A percentile compares a stretch with the other conserved stretches of the same genome.
Evolutionary conservation across 2,888 invertebrate genomes (phyloP).

Genomic region (Spilarctia lutea): DNA sequence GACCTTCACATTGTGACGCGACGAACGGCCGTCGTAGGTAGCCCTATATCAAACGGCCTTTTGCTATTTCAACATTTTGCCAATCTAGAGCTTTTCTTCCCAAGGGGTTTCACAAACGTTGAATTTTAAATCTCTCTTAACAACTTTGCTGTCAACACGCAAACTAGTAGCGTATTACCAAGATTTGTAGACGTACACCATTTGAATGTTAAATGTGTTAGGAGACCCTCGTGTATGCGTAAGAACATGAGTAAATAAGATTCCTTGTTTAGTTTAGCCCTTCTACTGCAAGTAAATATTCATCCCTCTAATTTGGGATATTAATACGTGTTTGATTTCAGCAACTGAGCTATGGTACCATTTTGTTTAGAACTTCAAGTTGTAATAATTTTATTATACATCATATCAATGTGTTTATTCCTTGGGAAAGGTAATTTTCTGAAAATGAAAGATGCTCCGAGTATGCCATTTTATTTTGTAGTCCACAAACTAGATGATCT

Average conservation of each 20-base stretch:
- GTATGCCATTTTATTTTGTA: too few species aligned
- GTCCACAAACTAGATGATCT: too few species aligned
- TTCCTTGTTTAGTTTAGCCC: conserved; percentile 9
- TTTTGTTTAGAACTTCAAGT: not conserved
- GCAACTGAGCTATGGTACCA: not conserved
- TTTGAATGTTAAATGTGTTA: conserved; percentile 12
- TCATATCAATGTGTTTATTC: too few species aligned
- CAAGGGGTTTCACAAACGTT: not conserved
- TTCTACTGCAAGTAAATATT: conserved; percentile 10
- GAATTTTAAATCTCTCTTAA: conserved; percentile 7
- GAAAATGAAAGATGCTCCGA: too few species aligned
- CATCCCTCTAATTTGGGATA: conserved; percentile 6
- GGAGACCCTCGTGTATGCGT: not conserved
- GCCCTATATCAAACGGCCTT: not conserved
- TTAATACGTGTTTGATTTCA: not conserved
- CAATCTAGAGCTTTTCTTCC: not conserved
- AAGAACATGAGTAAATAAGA: conserved; percentile 5
- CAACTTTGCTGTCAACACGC: conserved; percentile 8
- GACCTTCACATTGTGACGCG: not conserved
- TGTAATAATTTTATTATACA: too few species aligned
- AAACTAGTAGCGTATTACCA: conserved; percentile 9
- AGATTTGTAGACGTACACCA: conserved; percentile 6
- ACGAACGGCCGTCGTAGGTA: not conserved
- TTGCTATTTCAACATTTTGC: not conserved
- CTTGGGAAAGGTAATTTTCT: not conserved